Evolutionary conservation across 2,797 vertebrate species (phyloP), one percentile per base, ranked within the genome.

Genomic region (Melanotaenia maccullochi): DNA sequence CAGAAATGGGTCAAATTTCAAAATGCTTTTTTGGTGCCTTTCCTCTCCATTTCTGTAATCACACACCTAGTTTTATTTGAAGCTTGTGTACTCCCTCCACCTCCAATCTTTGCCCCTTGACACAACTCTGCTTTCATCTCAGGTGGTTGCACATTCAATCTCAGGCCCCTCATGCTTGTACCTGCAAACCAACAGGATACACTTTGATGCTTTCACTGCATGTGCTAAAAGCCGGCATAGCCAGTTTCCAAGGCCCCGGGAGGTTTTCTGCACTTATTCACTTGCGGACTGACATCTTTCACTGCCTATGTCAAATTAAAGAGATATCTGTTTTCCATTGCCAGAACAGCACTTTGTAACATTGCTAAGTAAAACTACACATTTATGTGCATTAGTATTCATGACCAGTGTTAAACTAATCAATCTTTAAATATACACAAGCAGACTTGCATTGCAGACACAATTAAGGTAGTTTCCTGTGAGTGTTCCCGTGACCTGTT

Each of bases 111-210:
- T 22, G 30, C 67, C 69, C 59, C 56, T 49, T 82, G 47, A 44
- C 71, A 9, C 40, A 47, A 32, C 71, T 74, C 11, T 1, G 14
- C 82, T 81, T 82, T 85, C 74, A 81, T 79, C 68, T 81, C 56
- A 2, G 52, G 71, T 20, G 61, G 62, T 51, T 78, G 76, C 69
- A 22, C 65, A 69, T 82, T 81, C 80, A 85, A 78, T 85, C 71
- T 71, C 33, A 38, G 13, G 35, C 60, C 71, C 63, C 51, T 62
- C 55, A 22, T 51, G 38, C 63, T 74, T 16, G 36, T 61, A 63
- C 63, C 72, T 22, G 20, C 64, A 3, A 66, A 67, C 69, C 3
- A 16, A 66, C 61, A 60, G 36, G 49, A 71, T 14, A 4, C 69
- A 65, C 75, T 79, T 80, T 78, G 61, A 81, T 76, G 61, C 76